phyloP scores from a whole-genome alignment of 2,113 vertebrate genomes.

The Struthidea cinerea region DNA sequence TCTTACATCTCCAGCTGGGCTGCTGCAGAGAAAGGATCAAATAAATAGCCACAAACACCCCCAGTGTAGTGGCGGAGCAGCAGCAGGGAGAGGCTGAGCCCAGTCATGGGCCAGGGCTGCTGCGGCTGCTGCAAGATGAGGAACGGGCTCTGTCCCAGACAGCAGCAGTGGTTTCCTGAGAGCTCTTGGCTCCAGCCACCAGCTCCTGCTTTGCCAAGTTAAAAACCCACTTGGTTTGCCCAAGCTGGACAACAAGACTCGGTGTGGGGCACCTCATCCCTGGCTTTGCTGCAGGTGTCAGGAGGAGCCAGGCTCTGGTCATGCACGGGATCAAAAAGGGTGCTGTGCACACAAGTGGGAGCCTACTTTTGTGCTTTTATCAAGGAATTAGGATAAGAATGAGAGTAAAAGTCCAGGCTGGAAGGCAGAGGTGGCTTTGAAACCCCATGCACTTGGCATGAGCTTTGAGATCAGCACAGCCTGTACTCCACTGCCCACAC shows the following conservation, averaged over 20 bases:
- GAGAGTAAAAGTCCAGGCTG: not conserved
- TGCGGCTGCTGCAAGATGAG: not conserved
- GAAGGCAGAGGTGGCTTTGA: not conserved
- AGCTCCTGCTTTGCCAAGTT: not conserved
- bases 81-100: not conserved
- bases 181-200: not conserved
- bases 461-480: not conserved
- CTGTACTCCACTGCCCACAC: rapidly evolving
- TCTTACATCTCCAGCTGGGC: not conserved
- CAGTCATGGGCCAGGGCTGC: rapidly evolving
- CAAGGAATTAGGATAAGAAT: not conserved
- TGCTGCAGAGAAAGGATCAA: not conserved
- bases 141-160: not conserved
- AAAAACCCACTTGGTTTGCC: not conserved
- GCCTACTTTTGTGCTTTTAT: not conserved
- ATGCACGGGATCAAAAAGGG: not conserved
- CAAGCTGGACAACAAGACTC: rapidly evolving
- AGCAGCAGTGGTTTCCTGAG: not conserved
- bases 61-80: rapidly evolving
- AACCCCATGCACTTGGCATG: rapidly evolving
- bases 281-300: not conserved
- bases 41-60: not conserved
- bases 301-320: rapidly evolving
- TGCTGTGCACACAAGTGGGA: rapidly evolving
- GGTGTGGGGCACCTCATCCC: rapidly evolving